Base-by-base conservation (phyloP, 2,113 vertebrate genomes). In the Tringa solitaria region DNA sequence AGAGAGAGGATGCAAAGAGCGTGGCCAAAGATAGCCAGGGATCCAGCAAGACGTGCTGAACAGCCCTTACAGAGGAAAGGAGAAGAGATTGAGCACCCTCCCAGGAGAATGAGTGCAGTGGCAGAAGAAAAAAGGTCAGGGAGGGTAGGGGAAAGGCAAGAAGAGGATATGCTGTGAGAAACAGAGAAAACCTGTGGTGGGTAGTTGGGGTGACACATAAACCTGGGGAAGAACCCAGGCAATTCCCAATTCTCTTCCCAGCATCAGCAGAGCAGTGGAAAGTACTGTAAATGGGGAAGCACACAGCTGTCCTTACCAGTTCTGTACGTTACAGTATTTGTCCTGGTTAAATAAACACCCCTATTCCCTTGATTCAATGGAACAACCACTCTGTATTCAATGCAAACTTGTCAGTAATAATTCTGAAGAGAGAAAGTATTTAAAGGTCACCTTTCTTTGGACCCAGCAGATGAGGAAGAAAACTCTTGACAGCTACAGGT, bases 401-500 rank as follows among this genome's bases (percentile, higher is more conserved):
- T 67, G 50, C 74, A 81, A 35, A 93, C 39, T 50, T 46, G 43
- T 73, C 73, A 90, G 69, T 45, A 80, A 14, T 74, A 70, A 89
- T n/a, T 80, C 15, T 35, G 41, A 89, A 63, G 28, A 63, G 32
- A 94, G 15, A 35, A 81, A 91, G 32, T 68, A 84, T 59, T 91
- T 87, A 91, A 95, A 95, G 78, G 37, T 97, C 95, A 99, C 99
- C 99, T 96, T 97, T 99, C 98, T 99, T 99, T 97, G 99, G 99
- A 79, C 97, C 98, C 90, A 99, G 98, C 73, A 99, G 98, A 98
- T 99, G 98, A 93, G 99, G 99, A 97, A 99, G 98, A 94, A 99
- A 99, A 97, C 99, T 99, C 97, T 99, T 99, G n/a, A 99, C 98
- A 89, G 99, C 99, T 69, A 99, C 98, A 27, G 99, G 99, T 91